Base-by-base conservation (phyloP, 2,888 invertebrate species). In the Rotaria socialis region DNA sequence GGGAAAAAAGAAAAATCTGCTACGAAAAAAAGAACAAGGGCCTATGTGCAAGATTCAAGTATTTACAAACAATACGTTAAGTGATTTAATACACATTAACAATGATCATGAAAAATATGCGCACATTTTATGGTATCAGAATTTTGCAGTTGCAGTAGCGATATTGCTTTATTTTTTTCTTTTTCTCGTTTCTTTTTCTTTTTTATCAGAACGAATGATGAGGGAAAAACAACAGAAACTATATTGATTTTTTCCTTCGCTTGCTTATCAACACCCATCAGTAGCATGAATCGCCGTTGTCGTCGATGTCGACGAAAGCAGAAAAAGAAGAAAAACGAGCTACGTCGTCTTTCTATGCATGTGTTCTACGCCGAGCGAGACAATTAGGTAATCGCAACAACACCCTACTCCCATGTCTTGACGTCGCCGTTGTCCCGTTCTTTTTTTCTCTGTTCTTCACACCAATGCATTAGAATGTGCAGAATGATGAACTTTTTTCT, bases 361-460 rank as follows among this genome's bases (percentile, higher is more conserved):
- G 67, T 35, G 67, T 67, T 67, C 27, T 67, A 11, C 19, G 35
- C 35, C 67, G 67, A 41, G 35, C 67, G 67, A 35, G 67, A 67
- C 67, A 67, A 67, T 67, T 67, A 67, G 67, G 67, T 67, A 67
- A 67, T 67, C 67, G 67, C 67, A 67, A 67, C 35, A 67, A 67
- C 67, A 67, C 35, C 6, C 67, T 67, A 41, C 35, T 16, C 19
- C 35, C 19, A 67, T 19, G 27, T 67, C 14, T 67, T 67, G 67
- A 67, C 35, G 67, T 67, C 67, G 67, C 67, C 35, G 67, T 67
- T 67, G 67, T 67, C 67, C 35, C 67, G 67, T 67, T 67, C 35
- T 67, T 67, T 67, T 67, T 67, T 67, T 19, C 35, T 67, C 67
- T 67, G 7, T 35, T 67, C 67, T 41, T 67, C 19, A 67, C 67